Evolutionary conservation across 2,888 invertebrate species (phyloP), one percentile per base, ranked within the genome.

Genomic region (Tipula helvola): DNA sequence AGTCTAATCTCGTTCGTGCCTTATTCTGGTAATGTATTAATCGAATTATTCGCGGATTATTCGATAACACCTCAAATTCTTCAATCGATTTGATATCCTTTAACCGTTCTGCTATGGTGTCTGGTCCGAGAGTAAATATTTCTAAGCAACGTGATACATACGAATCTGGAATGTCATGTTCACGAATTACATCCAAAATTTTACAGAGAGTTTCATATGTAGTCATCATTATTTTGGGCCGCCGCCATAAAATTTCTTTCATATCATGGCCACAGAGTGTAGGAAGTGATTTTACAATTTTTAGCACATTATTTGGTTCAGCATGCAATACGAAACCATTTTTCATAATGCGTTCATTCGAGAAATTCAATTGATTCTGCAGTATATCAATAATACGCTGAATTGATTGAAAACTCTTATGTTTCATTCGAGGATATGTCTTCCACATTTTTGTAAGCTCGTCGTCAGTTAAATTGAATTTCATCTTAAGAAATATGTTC

Each of bases 141-240:
- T 93, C 93, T 42, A 94, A 90, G 88, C 92, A 93, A 44, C 90
- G 92, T 86, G 89, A 88, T 87, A 95, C 92, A 0, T 93, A 91
- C 86, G 93, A 92, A 86, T 93, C 91, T 7, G 93, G 89, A 89
- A 96, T 94, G 71, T 92, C 91, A 89, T 93, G 93, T 87, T 93
- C 92, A 91, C 93, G 92, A 8, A 96, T 91, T 88, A 94, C 91
- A 84, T 93, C 90, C 87, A 93, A 92, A 36, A 94, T 94, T 89
- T 92, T 91, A 83, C 92, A 88, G 36, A 95, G 89, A 18, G 93
- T 90, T 87, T 92, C 92, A 87, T 93, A 93, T 86, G 93, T 92
- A 86, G 93, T 93, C 91, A 93, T 94, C 86, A 95, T 90, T 88
- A 96, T 92, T 88, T 94, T 94, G 12, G 96, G 96, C 88, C 93